These are phyloP conservation scores for Patella caerulea DNA, from an alignment of 2,888 invertebrate species.

Conservation along the genomic window DNA sequence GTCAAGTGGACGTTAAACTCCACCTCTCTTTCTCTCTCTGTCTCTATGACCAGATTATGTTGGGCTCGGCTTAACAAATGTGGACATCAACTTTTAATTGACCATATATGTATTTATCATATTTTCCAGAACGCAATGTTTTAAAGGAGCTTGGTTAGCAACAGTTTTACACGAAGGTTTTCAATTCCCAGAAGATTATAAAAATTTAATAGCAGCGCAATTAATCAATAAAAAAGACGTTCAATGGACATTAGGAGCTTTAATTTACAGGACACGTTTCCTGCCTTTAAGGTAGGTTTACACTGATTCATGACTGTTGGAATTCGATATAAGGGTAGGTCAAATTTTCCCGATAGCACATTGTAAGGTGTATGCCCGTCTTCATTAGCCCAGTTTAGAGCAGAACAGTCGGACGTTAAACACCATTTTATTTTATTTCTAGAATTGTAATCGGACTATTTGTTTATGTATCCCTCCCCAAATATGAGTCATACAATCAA, in stretches of 20 bases:
- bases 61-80: neutral
- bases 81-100: neutral
- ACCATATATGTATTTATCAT: neutral
- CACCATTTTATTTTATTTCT: no score
- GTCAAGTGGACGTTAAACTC: no score
- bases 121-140: slow-evolving; percentile 72
- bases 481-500: no score
- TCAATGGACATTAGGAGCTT: slow-evolving; percentile 75
- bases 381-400: no score
- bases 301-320: no score
- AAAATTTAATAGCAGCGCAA: slow-evolving; percentile 64
- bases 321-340: no score
- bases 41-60: neutral
- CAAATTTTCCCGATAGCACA: no score
- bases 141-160: slow-evolving; percentile 75
- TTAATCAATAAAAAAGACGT: slow-evolving; percentile 70
- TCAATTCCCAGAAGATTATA: slow-evolving; percentile 70
- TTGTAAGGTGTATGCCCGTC: no score
- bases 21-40: neutral
- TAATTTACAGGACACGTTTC: slow-evolving; percentile 73
- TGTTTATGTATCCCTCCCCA: no score
- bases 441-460: no score
- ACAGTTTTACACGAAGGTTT: slow-evolving; percentile 74
- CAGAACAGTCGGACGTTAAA: no score
- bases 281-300: slow-evolving; percentile 68